phyloP scores from a whole-genome alignment of 2,113 vertebrate species.

The Erythrocercus mccallii region DNA sequence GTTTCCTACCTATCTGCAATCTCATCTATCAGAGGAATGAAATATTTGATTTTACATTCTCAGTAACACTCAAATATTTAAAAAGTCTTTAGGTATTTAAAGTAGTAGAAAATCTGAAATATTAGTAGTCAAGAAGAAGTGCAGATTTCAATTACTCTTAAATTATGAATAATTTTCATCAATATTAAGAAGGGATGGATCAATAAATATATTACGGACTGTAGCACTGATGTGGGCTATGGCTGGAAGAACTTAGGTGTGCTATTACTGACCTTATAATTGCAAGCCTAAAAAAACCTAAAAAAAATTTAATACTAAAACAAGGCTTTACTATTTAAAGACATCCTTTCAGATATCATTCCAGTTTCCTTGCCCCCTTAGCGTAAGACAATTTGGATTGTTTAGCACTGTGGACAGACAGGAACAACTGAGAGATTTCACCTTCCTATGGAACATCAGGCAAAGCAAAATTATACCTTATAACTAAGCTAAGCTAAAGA shows the following conservation, averaged over 20 bases:
- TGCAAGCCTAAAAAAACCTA: neutral
- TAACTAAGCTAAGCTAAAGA: neutral
- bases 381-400: neutral
- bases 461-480: neutral
- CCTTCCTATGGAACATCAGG: neutral
- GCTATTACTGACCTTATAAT: neutral
- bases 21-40: neutral
- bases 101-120: neutral
- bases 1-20: neutral
- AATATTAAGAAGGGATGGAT: neutral
- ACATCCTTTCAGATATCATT: neutral
- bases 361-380: neutral
- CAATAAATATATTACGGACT: neutral
- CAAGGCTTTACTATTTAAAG: neutral
- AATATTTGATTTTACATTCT: neutral
- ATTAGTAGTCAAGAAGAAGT: neutral
- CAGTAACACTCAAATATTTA: neutral
- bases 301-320: neutral
- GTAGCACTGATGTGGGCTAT: neutral
- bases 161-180: neutral
- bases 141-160: neutral
- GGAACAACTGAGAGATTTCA: neutral
- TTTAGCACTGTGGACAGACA: neutral
- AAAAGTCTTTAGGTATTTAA: neutral
- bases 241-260: neutral